Evolutionary conservation across 2,888 invertebrate genomes (phyloP).

Genomic region (Periphyllus acericola): DNA sequence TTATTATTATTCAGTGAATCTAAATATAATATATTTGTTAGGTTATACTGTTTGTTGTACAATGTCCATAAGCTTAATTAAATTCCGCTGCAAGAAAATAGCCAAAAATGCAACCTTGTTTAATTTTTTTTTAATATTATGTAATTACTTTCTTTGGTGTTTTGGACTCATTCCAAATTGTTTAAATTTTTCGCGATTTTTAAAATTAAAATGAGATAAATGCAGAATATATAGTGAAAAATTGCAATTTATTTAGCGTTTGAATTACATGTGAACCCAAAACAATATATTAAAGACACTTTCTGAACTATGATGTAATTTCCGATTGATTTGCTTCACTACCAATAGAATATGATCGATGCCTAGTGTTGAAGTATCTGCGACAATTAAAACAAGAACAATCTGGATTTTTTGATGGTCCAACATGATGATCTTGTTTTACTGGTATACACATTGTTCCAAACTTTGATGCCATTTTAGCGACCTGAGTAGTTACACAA

Average conservation of each 20-base stretch:
- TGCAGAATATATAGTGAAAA: not conserved
- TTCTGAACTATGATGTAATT: conserved; percentile 17
- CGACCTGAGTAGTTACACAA: conserved; percentile 35
- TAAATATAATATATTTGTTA: conserved; percentile 23
- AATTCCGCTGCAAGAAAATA: conserved; percentile 15
- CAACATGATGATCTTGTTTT: conserved; percentile 79
- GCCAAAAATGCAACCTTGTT: conserved; percentile 43
- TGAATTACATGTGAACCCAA: not conserved
- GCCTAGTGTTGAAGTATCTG: conserved; percentile 37
- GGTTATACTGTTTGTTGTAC: not conserved
- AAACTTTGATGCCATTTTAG: conserved; percentile 68
- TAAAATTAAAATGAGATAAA: conserved; percentile 33
- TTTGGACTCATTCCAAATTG: conserved; percentile 49
- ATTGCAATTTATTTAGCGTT: conserved; percentile 22
- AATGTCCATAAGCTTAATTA: not conserved
- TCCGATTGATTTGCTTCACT: conserved; percentile 39
- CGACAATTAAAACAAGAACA: conserved; percentile 77
- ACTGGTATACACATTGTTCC: conserved; percentile 72
- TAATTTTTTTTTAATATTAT: conserved; percentile 24
- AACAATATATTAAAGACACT: conserved; percentile 10
- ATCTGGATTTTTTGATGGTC: conserved; percentile 78
- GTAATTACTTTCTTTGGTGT: conserved; percentile 38
- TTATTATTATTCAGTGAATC: not conserved
- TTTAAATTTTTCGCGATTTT: not conserved
- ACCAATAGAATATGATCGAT: conserved; percentile 47